Evolutionary conservation across 2,888 invertebrate genomes (phyloP), one percentile per base, ranked within the genome.

Genomic region (Caenorhabditis zanzibari): DNA sequence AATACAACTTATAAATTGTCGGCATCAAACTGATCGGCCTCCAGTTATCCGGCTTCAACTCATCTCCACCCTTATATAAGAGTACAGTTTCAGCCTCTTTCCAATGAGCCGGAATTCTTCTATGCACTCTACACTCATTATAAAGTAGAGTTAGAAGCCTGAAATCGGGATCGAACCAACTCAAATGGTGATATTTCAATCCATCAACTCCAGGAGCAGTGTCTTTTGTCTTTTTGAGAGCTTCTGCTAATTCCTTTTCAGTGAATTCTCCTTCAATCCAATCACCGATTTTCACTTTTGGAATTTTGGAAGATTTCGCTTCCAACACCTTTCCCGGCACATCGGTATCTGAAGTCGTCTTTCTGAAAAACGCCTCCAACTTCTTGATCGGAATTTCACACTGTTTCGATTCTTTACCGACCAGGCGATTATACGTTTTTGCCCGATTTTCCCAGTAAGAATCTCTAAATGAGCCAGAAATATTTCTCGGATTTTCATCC

Each of bases 71-170:
- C 26, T 74, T 74, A 24, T 63, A 56, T 1, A 74, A 41, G 5
- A 74, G 64, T 5, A 64, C 16, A 2, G 74, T 74, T 32, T 74
- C n/a, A n/a, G n/a, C n/a, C n/a, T n/a, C n/a, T n/a, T n/a, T n/a
- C n/a, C n/a, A n/a, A n/a, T n/a, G n/a, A 2, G 26, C n/a, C 28
- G 74, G 74, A 26, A 74, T 74, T 19, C 22, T 52, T 38, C 32
- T 22, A 16, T 54, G 32, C 12, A 7, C 32, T n/a, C 28, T 12
- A 22, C 49, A 14, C 47, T 38, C 47, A 59, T 32, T 59, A 16
- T 19, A 41, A 0, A 56, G 22, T 7, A 44, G 19, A 7, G 47
- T n/a, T 1, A 66, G 49, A 12, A 49, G 12, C 32, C 32, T 28
- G 1, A 3, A 26, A 2, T 26, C 28, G n/a, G 64, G 63, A 24